phyloP scores from a whole-genome alignment of 2,797 vertebrate species.

The Sebastes elongatus region DNA sequence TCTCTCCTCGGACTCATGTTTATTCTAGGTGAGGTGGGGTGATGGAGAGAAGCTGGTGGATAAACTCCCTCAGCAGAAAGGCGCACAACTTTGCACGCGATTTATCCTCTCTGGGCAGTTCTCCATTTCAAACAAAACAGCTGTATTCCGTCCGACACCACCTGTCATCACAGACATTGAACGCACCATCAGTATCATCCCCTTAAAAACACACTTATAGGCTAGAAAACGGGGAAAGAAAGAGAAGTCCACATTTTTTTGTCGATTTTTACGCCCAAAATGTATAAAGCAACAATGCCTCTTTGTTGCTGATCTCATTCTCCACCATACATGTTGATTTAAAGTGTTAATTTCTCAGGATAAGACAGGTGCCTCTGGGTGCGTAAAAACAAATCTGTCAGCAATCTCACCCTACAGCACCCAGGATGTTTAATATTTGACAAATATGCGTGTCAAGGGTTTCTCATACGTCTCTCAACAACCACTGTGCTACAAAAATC shows the following conservation, averaged over 20 bases:
- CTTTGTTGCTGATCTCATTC: background rate
- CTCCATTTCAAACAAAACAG: constrained; percentile 49
- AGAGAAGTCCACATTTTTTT: background rate
- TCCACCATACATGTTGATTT: background rate
- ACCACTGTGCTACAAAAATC: background rate
- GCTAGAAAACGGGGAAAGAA: background rate
- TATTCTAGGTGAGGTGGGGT: background rate
- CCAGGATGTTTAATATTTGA: background rate
- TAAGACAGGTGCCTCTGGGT: constrained; percentile 27
- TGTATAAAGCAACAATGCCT: background rate
- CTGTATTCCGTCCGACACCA: constrained; percentile 47
- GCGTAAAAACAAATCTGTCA: constrained; percentile 22
- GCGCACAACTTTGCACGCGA: constrained; percentile 50
- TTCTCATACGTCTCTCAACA: background rate
- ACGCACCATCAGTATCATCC: constrained; percentile 7
- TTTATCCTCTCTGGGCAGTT: constrained; percentile 56
- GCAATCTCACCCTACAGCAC: background rate
- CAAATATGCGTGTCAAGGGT: background rate
- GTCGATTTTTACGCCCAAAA: background rate
- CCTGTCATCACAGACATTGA: constrained; percentile 58
- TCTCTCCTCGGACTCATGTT: constrained; percentile 59
- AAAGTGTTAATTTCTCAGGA: background rate
- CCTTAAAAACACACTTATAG: background rate
- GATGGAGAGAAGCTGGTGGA: constrained; percentile 6
- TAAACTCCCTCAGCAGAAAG: constrained; percentile 51